Evolutionary conservation across 2,797 vertebrate genomes (phyloP).

Genomic region (Intellagama lesueurii): DNA sequence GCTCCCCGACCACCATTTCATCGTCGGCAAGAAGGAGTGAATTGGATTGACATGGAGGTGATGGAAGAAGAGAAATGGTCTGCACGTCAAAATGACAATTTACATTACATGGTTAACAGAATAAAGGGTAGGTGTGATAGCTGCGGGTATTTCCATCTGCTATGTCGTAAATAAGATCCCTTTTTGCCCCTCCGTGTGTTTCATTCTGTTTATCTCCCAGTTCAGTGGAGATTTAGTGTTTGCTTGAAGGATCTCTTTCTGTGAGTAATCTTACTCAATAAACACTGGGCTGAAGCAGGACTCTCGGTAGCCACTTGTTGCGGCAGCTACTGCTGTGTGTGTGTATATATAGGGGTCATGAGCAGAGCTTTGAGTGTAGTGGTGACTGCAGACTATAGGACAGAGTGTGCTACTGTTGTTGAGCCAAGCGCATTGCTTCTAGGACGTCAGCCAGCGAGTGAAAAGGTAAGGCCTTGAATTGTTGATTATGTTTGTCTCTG

Average conservation of each 20-base stretch:
- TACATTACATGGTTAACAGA: slow-evolving; percentile 79
- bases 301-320: slow-evolving; percentile 63
- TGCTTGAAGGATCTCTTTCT: slow-evolving; percentile 73
- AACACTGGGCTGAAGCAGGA: slow-evolving; percentile 68
- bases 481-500: slow-evolving; percentile 36
- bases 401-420: slow-evolving; percentile 40
- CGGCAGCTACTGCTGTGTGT: slow-evolving; percentile 34
- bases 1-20: slow-evolving; percentile 55
- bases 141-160: slow-evolving; percentile 71
- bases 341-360: slow-evolving; percentile 62
- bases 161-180: slow-evolving; percentile 67
- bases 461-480: slow-evolving; percentile 68
- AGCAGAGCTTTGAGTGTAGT: slow-evolving; percentile 44
- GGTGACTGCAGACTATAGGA: slow-evolving; percentile 36
- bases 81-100: slow-evolving; percentile 84
- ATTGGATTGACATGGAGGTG: slow-evolving; percentile 80
- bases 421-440: slow-evolving; percentile 50
- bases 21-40: slow-evolving; percentile 75
- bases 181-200: slow-evolving; percentile 52
- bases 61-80: slow-evolving; percentile 78
- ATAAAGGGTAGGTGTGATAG: slow-evolving; percentile 74
- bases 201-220: slow-evolving; percentile 75
- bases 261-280: slow-evolving; percentile 65
- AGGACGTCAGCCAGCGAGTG: slow-evolving; percentile 51
- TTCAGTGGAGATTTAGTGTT: slow-evolving; percentile 74